A percentile compares a stretch with the other conserved stretches of the same genome.
Evolutionary conservation across 2,113 vertebrate species (phyloP).

Genomic region (Salvelinus alpinus): DNA sequence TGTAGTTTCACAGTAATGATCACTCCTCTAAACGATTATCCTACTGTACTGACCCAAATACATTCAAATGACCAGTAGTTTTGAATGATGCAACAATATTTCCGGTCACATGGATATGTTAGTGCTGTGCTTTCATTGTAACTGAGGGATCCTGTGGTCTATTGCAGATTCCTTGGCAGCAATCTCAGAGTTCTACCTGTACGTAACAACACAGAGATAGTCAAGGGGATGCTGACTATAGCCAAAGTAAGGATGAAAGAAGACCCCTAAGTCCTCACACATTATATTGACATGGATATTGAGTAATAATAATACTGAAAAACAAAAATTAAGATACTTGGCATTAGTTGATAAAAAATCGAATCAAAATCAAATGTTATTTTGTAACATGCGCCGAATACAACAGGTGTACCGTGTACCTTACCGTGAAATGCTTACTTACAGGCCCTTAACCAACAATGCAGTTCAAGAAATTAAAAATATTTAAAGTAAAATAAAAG

Average conservation of each 20-base stretch:
- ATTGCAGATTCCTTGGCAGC: slow-evolving; percentile 83
- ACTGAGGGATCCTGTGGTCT: not conserved
- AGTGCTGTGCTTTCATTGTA: slow-evolving; percentile 8
- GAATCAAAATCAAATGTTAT: too few species aligned
- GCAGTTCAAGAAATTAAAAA: too few species aligned
- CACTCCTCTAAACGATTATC: too few species aligned
- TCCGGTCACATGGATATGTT: slow-evolving; percentile 9
- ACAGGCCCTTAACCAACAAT: too few species aligned
- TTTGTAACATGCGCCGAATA: too few species aligned
- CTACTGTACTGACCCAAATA: too few species aligned
- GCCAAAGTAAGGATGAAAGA: slow-evolving; percentile 81
- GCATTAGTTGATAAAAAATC: not conserved
- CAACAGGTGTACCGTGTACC: too few species aligned
- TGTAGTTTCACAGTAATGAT: too few species aligned
- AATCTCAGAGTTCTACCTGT: slow-evolving; percentile 86
- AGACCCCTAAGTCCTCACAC: not conserved
- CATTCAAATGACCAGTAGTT: too few species aligned
- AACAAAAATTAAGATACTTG: not conserved
- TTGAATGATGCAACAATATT: not conserved
- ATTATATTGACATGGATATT: not conserved
- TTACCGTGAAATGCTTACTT: too few species aligned
- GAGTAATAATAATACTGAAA: not conserved
- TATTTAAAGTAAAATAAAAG: too few species aligned
- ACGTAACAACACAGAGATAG: slow-evolving; percentile 77
- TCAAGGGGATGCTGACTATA: slow-evolving; percentile 86